phyloP scores from a whole-genome alignment of 2,113 vertebrate genomes.

The Polypterus bichir region DNA sequence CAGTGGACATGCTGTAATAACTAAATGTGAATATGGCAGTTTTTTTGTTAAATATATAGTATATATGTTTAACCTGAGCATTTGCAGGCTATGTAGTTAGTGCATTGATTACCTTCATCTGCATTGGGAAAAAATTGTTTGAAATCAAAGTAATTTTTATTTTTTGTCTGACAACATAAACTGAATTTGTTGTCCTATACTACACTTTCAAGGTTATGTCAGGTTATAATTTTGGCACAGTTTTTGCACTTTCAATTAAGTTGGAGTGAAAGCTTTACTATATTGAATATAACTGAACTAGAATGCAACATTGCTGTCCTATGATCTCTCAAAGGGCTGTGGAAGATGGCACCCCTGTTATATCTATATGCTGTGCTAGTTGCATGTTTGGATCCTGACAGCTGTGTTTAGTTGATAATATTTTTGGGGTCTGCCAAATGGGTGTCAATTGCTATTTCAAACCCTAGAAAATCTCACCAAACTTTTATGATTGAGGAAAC shows the following conservation, averaged over 20 bases:
- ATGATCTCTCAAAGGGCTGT: background rate
- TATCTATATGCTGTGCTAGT: slow-evolving; percentile 8
- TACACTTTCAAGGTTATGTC: background rate
- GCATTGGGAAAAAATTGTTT: too few relatives aligned
- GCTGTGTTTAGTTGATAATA: slow-evolving; percentile 20
- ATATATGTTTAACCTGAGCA: too few relatives aligned
- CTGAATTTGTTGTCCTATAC: too few relatives aligned
- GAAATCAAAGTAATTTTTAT: too few relatives aligned
- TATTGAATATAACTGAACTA: background rate
- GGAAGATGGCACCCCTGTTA: background rate
- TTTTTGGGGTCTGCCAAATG: slow-evolving; percentile 13
- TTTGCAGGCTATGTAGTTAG: too few relatives aligned
- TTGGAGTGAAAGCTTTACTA: background rate
- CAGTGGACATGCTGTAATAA: too few relatives aligned
- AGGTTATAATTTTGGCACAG: background rate
- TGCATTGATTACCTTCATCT: too few relatives aligned
- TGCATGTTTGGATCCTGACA: slow-evolving; percentile 11
- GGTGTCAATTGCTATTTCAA: slow-evolving; percentile 11
- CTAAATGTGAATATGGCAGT: too few relatives aligned
- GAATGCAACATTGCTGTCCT: background rate
- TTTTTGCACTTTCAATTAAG: background rate
- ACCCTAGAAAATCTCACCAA: background rate
- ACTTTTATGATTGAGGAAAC: too few relatives aligned
- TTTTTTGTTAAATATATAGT: too few relatives aligned
- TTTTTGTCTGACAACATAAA: too few relatives aligned